These are phyloP conservation scores for Chloropsis cyanopogon DNA, from an alignment of 2,113 vertebrate species.

Conservation along the genomic window DNA sequence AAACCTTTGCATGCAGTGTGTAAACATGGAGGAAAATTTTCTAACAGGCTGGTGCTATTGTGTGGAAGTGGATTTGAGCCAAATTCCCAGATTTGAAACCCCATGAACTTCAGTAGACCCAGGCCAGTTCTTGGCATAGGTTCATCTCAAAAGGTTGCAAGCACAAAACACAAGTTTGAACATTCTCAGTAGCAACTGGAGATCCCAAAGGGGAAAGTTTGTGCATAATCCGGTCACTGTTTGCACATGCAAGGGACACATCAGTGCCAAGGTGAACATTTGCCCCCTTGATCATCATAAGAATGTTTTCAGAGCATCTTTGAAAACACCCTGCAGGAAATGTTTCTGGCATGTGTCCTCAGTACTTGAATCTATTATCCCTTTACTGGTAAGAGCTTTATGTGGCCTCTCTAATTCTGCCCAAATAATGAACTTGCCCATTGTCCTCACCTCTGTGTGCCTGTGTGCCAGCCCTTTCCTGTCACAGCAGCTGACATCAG, in stretches of 20 bases:
- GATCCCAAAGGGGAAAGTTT: neutral
- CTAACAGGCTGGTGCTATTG: neutral
- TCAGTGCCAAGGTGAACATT: neutral
- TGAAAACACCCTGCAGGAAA: neutral
- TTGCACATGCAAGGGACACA: neutral
- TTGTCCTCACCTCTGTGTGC: neutral
- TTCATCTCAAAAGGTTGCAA: neutral
- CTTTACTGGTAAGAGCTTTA: neutral
- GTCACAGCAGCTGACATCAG: neutral
- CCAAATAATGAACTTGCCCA: neutral
- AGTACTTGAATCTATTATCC: neutral
- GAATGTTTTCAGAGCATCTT: neutral
- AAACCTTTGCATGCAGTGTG: neutral
- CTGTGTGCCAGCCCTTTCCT: neutral
- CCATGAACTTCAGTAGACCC: neutral
- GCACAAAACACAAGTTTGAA: neutral
- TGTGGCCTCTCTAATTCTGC: neutral
- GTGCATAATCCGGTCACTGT: fast-evolving
- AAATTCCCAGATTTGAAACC: constrained; percentile 17
- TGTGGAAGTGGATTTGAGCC: constrained; percentile 8
- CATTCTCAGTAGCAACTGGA: neutral
- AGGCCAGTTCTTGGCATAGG: neutral
- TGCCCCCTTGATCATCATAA: neutral
- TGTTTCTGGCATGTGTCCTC: neutral
- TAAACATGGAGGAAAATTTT: neutral